phyloP scores from a whole-genome alignment of 2,113 vertebrate genomes.

The Podiceps cristatus region DNA sequence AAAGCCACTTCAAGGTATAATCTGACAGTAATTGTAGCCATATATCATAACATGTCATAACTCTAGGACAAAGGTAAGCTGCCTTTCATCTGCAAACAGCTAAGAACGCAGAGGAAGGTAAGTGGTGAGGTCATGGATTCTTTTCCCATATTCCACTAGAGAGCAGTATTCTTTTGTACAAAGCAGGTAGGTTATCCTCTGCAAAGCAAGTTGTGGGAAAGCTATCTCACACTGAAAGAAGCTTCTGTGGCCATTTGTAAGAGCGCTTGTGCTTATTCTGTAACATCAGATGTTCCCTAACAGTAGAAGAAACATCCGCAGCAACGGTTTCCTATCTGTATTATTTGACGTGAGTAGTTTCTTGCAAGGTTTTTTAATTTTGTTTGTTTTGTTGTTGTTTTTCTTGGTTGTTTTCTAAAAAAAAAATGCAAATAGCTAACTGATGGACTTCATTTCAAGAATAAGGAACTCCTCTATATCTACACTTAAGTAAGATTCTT shows the following conservation, averaged over 20 bases:
- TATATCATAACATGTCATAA: slow-evolving; percentile 73
- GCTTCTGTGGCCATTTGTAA: not conserved
- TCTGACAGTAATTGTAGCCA: slow-evolving; percentile 72
- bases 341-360: not conserved
- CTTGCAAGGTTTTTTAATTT: not conserved
- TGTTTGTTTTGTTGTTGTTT: not conserved
- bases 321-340: not conserved
- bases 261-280: not conserved
- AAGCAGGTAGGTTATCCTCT: slow-evolving; percentile 67
- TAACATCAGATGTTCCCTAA: not conserved
- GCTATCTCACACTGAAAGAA: not conserved
- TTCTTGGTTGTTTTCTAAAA: not conserved
- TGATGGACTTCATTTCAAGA: not conserved
- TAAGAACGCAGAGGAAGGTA: slow-evolving; percentile 43
- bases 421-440: not conserved
- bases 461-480: not conserved
- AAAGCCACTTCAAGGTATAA: slow-evolving; percentile 70
- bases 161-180: slow-evolving; percentile 86
- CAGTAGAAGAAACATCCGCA: not conserved
- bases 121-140: slow-evolving; percentile 67
- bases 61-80: slow-evolving; percentile 49
- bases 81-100: slow-evolving; percentile 32
- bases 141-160: slow-evolving; percentile 81
- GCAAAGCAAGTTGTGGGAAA: slow-evolving; percentile 33
- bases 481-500: not conserved